These are phyloP conservation scores for Lycopodina hypogea DNA, from an alignment of 37 sponge, comb jelly and placozoan species.

Conservation along the genomic window DNA sequence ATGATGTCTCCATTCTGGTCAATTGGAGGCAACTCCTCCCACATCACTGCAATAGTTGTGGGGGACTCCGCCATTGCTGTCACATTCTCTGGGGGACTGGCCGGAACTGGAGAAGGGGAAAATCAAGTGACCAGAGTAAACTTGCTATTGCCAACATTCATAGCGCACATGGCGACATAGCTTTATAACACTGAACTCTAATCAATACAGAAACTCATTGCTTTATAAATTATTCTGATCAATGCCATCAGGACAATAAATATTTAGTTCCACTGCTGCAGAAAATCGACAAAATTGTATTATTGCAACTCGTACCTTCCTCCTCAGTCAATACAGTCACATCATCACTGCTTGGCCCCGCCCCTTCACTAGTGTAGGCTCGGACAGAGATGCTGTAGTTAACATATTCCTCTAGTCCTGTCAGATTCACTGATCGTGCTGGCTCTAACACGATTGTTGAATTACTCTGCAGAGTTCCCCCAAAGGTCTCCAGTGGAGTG, in stretches of 20 bases:
- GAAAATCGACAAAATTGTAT: no score
- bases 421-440: background rate
- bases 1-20: constrained; percentile 34
- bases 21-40: constrained; percentile 5
- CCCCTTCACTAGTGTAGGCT: constrained; percentile 28
- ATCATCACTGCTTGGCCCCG: constrained; percentile 16
- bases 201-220: background rate
- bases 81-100: constrained; percentile 25
- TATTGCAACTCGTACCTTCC: no score
- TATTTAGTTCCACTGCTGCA: no score
- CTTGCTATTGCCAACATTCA: no score
- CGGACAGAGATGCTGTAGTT: constrained; percentile 36
- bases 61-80: background rate
- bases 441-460: background rate
- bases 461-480: background rate
- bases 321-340: constrained; percentile 1
- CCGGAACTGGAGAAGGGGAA: constrained; percentile 13
- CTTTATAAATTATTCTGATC: no score
- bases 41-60: constrained; percentile 14
- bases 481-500: constrained; percentile 15
- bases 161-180: no score
- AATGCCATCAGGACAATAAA: no score
- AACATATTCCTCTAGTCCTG: constrained; percentile 5
- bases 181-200: no score
- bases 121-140: background rate